These are phyloP conservation scores for Pedionomus torquatus DNA, from an alignment of 2,113 vertebrate genomes.

Conservation along the genomic window DNA sequence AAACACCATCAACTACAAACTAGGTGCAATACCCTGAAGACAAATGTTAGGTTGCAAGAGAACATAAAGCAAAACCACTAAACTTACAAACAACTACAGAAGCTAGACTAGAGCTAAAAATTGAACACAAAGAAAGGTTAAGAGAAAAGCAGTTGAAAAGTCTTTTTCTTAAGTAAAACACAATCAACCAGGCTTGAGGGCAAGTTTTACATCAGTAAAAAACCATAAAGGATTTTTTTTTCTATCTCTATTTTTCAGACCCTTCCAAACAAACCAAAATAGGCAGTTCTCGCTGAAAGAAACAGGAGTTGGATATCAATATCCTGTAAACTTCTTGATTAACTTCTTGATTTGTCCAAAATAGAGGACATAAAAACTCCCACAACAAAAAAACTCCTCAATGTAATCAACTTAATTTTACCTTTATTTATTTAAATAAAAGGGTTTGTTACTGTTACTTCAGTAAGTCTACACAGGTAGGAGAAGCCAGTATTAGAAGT, in stretches of 20 bases:
- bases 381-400: neutral
- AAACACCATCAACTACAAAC: neutral
- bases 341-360: neutral
- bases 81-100: neutral
- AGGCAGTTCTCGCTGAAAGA: neutral
- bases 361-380: neutral
- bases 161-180: neutral
- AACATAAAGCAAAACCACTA: neutral
- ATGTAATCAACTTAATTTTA: neutral
- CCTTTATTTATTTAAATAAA: neutral
- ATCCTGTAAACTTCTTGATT: neutral
- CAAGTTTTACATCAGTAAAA: slow-evolving; percentile 21
- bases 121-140: neutral
- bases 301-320: neutral
- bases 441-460: neutral
- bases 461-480: neutral
- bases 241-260: neutral
- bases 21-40: neutral
- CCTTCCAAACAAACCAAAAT: neutral
- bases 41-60: neutral
- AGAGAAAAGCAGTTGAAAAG: neutral
- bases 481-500: neutral
- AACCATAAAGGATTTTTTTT: neutral
- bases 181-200: neutral
- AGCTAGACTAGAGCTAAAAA: neutral